Evolutionary conservation across 2,888 invertebrate species (phyloP).

Genomic region (Oscheius onirici): DNA sequence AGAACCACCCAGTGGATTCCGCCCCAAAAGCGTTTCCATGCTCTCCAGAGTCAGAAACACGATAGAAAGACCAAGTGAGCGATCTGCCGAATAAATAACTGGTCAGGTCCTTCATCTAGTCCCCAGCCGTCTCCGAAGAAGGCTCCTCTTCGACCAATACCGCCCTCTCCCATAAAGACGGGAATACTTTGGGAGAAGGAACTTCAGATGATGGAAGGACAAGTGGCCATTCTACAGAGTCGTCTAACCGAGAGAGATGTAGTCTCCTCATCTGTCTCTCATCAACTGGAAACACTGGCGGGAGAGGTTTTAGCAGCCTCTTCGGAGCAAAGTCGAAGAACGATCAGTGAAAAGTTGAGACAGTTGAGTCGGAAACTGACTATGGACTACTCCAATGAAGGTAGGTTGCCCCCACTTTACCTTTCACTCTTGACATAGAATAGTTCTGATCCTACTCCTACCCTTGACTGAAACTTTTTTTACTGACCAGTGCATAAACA

Average conservation of each 20-base stretch:
- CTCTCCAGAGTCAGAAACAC: slow-evolving; percentile 16
- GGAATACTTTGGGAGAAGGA: slow-evolving; percentile 51
- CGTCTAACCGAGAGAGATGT: slow-evolving; percentile 71
- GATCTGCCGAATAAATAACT: neutral
- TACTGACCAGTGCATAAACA: too few relatives aligned
- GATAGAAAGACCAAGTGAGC: slow-evolving; percentile 22
- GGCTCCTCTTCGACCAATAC: neutral
- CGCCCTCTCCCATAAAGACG: neutral
- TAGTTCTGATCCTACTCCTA: too few relatives aligned
- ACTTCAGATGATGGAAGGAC: slow-evolving; percentile 69
- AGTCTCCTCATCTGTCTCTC: slow-evolving; percentile 42
- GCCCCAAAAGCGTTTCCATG: slow-evolving; percentile 15
- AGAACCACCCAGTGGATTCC: slow-evolving; percentile 6
- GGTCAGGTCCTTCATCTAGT: neutral
- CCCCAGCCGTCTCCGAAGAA: slow-evolving; percentile 15
- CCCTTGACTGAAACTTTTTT: too few relatives aligned
- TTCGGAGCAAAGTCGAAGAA: slow-evolving; percentile 6
- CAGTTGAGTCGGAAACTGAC: slow-evolving; percentile 10
- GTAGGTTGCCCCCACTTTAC: neutral
- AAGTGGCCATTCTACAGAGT: slow-evolving; percentile 69
- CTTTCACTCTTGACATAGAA: too few relatives aligned
- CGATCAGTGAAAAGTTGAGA: slow-evolving; percentile 4
- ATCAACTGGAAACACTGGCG: slow-evolving; percentile 13
- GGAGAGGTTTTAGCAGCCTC: neutral
- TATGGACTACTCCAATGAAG: slow-evolving; percentile 14